phyloP scores from a whole-genome alignment of 2,113 vertebrate genomes.

The Lamprologus ornatipinnis region DNA sequence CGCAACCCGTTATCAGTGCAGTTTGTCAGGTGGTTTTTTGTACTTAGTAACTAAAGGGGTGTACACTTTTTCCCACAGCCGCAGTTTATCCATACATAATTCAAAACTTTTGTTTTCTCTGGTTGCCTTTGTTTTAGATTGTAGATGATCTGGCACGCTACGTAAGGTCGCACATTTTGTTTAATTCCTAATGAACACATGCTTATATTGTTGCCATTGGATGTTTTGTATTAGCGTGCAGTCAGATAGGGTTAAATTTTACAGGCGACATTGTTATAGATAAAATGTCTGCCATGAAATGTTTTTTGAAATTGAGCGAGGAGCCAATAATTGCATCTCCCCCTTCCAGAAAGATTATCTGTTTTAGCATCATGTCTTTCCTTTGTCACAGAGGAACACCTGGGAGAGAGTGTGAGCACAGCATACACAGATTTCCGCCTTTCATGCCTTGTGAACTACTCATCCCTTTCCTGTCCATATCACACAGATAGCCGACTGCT shows the following conservation, averaged over 20 bases:
- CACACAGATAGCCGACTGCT: conserved; percentile 1
- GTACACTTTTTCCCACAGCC: neutral
- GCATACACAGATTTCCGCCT: conserved; percentile 10
- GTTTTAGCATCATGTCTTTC: neutral
- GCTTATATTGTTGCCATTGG: neutral
- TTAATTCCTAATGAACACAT: neutral
- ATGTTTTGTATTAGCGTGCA: neutral
- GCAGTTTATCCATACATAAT: neutral
- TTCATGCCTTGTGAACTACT: conserved; percentile 33
- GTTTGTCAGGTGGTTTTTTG: neutral
- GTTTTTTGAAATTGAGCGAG: neutral
- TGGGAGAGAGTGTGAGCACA: neutral
- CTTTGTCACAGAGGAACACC: conserved; percentile 24
- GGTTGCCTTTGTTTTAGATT: neutral
- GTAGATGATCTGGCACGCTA: neutral
- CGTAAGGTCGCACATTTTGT: neutral
- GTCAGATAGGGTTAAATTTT: neutral
- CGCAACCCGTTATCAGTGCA: neutral
- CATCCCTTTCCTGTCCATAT: conserved; percentile 31
- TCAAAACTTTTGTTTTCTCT: neutral
- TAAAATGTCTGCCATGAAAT: neutral
- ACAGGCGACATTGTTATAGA: neutral
- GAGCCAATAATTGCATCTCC: neutral
- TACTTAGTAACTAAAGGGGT: neutral
- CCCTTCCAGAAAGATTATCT: neutral